Evolutionary conservation across 2,113 vertebrate genomes (phyloP).

Genomic region (Oncorhynchus mykiss): DNA sequence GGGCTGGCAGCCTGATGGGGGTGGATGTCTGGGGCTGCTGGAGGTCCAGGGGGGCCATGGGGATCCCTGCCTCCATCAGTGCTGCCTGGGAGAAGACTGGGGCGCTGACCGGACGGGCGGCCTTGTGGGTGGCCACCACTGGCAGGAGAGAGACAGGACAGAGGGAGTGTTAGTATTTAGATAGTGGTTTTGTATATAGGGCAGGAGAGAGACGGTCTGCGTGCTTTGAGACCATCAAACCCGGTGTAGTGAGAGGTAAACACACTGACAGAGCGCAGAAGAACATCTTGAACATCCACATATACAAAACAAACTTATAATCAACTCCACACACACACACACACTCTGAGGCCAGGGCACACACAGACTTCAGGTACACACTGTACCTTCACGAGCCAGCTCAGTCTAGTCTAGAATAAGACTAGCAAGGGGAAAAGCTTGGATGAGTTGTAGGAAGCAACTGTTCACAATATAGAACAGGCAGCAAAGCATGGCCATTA

Average conservation of each 20-base stretch:
- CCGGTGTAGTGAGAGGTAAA: too few relatives aligned
- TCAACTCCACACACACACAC: not conserved
- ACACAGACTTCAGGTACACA: slow-evolving; percentile 31
- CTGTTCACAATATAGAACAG: slow-evolving; percentile 28
- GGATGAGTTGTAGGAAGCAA: slow-evolving; percentile 19
- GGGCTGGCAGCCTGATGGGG: slow-evolving; percentile 51
- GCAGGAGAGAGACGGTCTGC: too few relatives aligned
- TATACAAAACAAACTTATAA: too few relatives aligned
- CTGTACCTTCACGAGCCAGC: slow-evolving; percentile 45
- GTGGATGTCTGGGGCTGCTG: slow-evolving; percentile 67
- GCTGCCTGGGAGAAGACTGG: slow-evolving; percentile 86
- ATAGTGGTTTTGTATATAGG: too few relatives aligned
- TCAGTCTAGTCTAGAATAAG: slow-evolving; percentile 5
- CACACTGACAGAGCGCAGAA: too few relatives aligned
- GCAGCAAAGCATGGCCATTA: slow-evolving; percentile 15
- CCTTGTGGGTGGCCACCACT: slow-evolving; percentile 76
- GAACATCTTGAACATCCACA: too few relatives aligned
- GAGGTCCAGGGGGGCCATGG: slow-evolving; percentile 56
- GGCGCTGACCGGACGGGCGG: slow-evolving; percentile 85
- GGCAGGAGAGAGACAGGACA: slow-evolving; percentile 42
- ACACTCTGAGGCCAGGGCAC: slow-evolving; percentile 32
- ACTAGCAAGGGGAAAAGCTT: slow-evolving; percentile 4
- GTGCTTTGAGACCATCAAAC: too few relatives aligned
- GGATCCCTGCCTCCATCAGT: slow-evolving; percentile 66
- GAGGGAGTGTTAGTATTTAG: too few relatives aligned